Evolutionary conservation across 2,797 vertebrate genomes (phyloP).

Genomic region (Pogonophryne albipinna): DNA sequence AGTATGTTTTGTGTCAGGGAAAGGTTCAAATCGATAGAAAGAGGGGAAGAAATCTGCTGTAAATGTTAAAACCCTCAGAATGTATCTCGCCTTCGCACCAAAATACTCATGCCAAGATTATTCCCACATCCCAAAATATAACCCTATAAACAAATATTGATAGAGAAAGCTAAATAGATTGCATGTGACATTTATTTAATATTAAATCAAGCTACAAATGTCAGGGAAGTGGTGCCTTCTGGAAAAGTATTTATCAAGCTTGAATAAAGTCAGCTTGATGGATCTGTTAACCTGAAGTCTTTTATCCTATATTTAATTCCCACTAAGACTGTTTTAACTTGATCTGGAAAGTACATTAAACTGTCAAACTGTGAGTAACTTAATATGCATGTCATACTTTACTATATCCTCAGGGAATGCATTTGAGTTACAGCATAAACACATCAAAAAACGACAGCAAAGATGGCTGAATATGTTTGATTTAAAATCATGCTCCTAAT

Average conservation of each 20-base stretch:
- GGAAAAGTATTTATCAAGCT: too few species aligned
- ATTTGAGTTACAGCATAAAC: not conserved
- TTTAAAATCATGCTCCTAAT: conserved; percentile 2
- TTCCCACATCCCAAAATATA: not conserved
- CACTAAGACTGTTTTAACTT: not conserved
- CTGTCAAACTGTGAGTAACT: not conserved
- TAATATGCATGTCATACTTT: not conserved
- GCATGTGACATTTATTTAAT: not conserved
- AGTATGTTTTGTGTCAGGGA: not conserved
- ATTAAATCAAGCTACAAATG: conserved; percentile 9
- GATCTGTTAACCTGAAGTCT: conserved; percentile 11
- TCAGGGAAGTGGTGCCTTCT: not conserved
- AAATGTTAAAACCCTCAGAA: not conserved
- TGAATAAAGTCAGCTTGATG: too few species aligned
- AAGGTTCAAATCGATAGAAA: not conserved
- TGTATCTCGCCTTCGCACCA: not conserved
- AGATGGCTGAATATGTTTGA: not conserved
- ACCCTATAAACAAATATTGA: not conserved
- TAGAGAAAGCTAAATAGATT: not conserved
- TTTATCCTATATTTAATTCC: not conserved
- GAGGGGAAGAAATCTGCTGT: not conserved
- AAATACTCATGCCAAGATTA: not conserved
- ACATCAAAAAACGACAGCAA: not conserved
- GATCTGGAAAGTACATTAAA: not conserved
- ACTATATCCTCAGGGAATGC: not conserved